Evolutionary conservation across 2,113 vertebrate genomes (phyloP).

Genomic region (Oenanthe oenanthe): DNA sequence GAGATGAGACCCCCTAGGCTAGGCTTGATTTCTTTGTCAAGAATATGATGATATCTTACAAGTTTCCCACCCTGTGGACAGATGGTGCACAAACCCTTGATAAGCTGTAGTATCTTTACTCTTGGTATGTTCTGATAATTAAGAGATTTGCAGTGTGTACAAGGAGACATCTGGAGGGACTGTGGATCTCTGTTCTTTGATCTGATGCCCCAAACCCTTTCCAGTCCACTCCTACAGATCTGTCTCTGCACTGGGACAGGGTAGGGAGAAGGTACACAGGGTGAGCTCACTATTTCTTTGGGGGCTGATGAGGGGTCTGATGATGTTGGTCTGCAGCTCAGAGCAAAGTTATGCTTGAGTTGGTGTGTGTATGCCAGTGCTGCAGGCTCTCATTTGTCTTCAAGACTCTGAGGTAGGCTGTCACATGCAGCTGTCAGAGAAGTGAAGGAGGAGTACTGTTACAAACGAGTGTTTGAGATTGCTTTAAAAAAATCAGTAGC

Average conservation of each 20-base stretch:
- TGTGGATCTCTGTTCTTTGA: neutral
- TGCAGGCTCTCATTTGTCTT: neutral
- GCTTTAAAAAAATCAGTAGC: neutral
- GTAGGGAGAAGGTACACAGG: neutral
- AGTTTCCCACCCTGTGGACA: neutral
- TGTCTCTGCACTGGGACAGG: neutral
- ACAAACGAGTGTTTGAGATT: rapidly evolving
- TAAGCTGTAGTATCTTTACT: neutral
- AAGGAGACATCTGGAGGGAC: neutral
- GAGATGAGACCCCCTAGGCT: neutral
- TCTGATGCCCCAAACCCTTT: neutral
- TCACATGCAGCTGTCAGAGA: neutral
- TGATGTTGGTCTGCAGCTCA: neutral
- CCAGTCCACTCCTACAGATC: neutral
- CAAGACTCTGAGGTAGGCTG: neutral
- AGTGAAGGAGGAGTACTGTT: neutral
- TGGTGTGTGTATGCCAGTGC: neutral
- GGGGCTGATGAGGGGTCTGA: neutral
- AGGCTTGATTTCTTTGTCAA: neutral
- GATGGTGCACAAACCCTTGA: neutral
- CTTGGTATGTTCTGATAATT: neutral
- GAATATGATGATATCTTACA: neutral
- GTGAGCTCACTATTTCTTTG: neutral
- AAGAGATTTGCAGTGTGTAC: neutral
- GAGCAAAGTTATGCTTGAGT: neutral